Percentiles rank a stretch among this genome's conserved stretches.
Conservation (phyloP, 2,113 vertebrate genomes). For the Anarrhichthys ocellatus region DNA sequence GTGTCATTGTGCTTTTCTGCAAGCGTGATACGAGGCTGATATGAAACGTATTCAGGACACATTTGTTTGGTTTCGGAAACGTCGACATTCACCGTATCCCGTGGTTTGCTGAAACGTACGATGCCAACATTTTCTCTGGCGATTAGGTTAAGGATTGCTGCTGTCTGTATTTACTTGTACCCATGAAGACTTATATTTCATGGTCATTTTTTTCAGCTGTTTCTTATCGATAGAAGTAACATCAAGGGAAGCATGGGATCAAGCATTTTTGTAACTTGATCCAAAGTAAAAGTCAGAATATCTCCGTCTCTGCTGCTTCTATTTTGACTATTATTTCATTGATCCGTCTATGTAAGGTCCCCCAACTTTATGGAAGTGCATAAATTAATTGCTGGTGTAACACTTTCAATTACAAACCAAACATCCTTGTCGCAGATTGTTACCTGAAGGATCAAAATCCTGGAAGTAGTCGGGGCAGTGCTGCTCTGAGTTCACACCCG, state of each 20-base stretch:
- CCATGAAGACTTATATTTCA: background rate
- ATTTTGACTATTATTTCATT: background rate
- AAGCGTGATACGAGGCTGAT: background rate
- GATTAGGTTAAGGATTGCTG: background rate
- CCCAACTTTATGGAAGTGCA: background rate
- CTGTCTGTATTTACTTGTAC: background rate
- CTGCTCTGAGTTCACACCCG: constrained; percentile 87
- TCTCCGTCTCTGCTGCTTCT: background rate
- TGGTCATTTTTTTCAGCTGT: background rate
- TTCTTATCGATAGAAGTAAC: background rate
- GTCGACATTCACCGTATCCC: background rate
- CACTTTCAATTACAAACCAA: background rate
- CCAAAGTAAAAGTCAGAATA: background rate
- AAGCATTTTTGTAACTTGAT: background rate
- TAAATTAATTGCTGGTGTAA: background rate
- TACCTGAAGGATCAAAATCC: constrained; percentile 97
- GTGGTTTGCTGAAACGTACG: background rate
- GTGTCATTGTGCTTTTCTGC: background rate
- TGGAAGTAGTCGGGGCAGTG: constrained; percentile 96
- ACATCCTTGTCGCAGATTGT: constrained; percentile 1
- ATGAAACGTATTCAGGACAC: background rate
- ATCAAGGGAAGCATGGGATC: background rate
- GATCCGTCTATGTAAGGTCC: background rate
- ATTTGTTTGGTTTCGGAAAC: background rate
- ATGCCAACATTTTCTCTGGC: background rate